Base-by-base conservation (phyloP, 2,888 invertebrate species). In the Beris chalybata region DNA sequence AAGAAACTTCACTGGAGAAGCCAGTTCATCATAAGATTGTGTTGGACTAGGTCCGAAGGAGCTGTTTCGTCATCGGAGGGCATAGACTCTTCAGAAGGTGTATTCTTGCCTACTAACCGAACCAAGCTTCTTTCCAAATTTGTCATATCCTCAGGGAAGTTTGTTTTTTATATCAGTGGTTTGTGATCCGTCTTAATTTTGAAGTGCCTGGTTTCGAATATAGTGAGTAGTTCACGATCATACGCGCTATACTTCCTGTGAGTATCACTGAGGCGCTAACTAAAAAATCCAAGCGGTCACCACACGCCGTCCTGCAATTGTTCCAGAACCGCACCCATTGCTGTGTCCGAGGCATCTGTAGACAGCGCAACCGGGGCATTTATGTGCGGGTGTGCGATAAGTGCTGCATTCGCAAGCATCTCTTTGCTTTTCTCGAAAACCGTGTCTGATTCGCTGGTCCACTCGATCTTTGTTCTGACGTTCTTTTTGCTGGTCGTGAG, bases 221-320 rank as follows among this genome's bases (percentile, higher is more conserved):
- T 75, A 0, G 77, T 78, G 4, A 78, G 69, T 0, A 81, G 72
- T 70, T 79, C 77, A 5, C 77, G 52, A 67, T 81, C 79, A 66
- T 78, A 79, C 1, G 63, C 55, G 50, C 66, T 68, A 15, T 78
- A 80, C 11, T 75, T 76, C 6, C 44, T 61, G 67, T 80, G 74
- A 0, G 76, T 65, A 0, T 72, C 64, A n/a, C 65, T 73, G 3
- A 80, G 66, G 31, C 75, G 76, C 56, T 71, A 70, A 1, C 77
- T 77, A 65, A 75, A 79, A 22, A 48, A 48, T 15, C 48, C 48
- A 1, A 48, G 5, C 6, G 48, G 48, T 7, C 6, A 1, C 13
- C 13, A 13, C 22, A 1, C 3, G 3, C 12, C 12, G 7, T 48
- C 3, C 3, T 48, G 9, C 1, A 15, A 12, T 12, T 48, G 48